Conservation (phyloP, 2,797 vertebrate genomes). For the Notolabrus celidotus region DNA sequence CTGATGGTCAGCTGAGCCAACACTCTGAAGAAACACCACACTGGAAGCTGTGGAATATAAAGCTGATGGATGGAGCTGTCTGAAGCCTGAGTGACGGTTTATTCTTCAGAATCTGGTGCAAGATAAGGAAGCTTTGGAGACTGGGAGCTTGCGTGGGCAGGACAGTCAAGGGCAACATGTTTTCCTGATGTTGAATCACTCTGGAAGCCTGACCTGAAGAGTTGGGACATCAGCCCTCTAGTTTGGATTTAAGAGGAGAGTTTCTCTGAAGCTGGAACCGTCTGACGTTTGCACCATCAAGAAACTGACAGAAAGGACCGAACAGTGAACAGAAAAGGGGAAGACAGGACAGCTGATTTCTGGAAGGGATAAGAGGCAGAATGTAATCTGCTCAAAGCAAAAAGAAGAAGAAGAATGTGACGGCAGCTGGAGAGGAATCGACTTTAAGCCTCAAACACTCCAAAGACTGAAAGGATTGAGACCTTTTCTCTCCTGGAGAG, state of each 20-base stretch:
- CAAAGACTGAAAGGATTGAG: conserved; percentile 12
- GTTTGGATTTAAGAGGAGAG: conserved; percentile 17
- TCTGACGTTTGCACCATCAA: conserved; percentile 12
- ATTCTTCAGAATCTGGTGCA: not conserved
- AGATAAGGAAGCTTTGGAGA: not conserved
- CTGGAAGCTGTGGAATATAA: conserved; percentile 33
- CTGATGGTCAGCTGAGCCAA: conserved; percentile 57
- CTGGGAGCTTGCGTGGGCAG: not conserved
- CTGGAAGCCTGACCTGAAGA: conserved; percentile 36
- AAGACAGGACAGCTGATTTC: conserved; percentile 36
- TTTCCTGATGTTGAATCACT: conserved; percentile 30
- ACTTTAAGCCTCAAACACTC: conserved; percentile 27
- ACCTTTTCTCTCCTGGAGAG: conserved; percentile 23
- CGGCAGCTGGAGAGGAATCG: conserved; percentile 39
- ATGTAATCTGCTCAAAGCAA: conserved; percentile 48
- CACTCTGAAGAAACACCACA: conserved; percentile 15
- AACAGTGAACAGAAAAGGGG: conserved; percentile 15
- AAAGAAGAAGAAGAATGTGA: conserved; percentile 42
- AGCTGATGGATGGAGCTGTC: conserved; percentile 8
- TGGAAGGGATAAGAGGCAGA: conserved; percentile 30
- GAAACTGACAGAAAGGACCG: conserved; percentile 18
- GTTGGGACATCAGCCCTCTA: not conserved
- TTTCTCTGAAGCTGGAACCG: conserved; percentile 37
- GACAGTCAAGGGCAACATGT: conserved; percentile 2
- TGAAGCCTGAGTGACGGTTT: not conserved